These are phyloP conservation scores for Cichladusa arquata DNA, from an alignment of 2,113 vertebrate genomes.

Conservation along the genomic window DNA sequence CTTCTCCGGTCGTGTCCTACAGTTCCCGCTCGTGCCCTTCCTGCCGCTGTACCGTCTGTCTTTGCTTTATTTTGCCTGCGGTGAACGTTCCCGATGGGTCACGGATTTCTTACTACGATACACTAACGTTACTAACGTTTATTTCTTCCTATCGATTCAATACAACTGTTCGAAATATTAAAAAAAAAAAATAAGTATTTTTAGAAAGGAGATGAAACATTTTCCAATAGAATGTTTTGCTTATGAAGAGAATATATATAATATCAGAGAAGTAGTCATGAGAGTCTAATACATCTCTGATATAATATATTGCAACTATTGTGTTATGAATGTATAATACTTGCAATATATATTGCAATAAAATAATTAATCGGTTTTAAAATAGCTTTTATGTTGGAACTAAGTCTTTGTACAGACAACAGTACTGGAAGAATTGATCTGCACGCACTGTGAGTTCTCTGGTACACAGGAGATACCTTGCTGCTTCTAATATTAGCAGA, in stretches of 20 bases:
- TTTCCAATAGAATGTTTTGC: neutral
- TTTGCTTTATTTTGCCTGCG: neutral
- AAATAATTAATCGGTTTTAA: neutral
- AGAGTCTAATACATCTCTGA: neutral
- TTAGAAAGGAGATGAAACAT: neutral
- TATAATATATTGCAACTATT: neutral
- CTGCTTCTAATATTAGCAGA: neutral
- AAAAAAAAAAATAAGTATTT: neutral
- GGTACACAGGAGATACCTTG: neutral
- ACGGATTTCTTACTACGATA: neutral
- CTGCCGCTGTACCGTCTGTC: rapidly evolving
- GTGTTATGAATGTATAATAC: neutral
- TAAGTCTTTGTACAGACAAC: neutral
- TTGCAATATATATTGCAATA: neutral
- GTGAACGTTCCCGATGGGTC: neutral
- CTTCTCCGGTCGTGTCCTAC: rapidly evolving
- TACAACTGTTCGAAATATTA: neutral
- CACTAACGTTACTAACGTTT: rapidly evolving
- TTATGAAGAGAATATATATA: neutral
- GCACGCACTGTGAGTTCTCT: neutral
- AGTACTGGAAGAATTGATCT: neutral
- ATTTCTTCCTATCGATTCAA: neutral
- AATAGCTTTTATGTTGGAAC: neutral
- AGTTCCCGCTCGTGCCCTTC: neutral
- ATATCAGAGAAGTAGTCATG: neutral